phyloP scores from a whole-genome alignment of 2,797 vertebrate genomes.

The Scolopax bukidnonensis region DNA sequence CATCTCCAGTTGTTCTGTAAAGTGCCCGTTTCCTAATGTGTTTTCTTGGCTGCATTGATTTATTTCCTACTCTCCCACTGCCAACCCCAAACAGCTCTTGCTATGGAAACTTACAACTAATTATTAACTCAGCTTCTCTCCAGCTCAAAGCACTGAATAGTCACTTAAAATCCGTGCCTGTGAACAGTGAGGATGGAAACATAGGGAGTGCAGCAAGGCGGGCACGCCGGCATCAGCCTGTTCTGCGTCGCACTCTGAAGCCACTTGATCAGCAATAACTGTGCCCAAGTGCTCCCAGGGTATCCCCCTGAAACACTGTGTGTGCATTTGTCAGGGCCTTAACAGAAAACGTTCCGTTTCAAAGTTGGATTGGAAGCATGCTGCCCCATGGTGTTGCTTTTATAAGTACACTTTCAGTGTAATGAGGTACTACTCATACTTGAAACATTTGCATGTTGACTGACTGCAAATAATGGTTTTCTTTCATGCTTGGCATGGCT shows the following conservation, averaged over 20 bases:
- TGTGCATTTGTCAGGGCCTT: background rate
- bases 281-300: background rate
- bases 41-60: background rate
- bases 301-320: background rate
- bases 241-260: background rate
- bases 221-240: background rate
- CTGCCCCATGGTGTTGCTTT: background rate
- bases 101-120: background rate
- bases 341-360: background rate
- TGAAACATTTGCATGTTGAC: background rate
- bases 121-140: background rate
- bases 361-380: background rate
- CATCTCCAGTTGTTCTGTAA: background rate
- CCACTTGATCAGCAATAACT: slow-evolving; percentile 17
- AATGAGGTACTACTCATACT: background rate
- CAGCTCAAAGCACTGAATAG: background rate
- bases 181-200: background rate
- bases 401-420: background rate
- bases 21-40: background rate
- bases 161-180: background rate
- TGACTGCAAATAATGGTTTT: background rate
- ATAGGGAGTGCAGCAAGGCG: background rate
- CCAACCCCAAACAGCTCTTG: background rate
- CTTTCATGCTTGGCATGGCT: background rate
- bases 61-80: background rate